Base-by-base conservation (phyloP, 2,113 vertebrate genomes). In the Progne subis region DNA sequence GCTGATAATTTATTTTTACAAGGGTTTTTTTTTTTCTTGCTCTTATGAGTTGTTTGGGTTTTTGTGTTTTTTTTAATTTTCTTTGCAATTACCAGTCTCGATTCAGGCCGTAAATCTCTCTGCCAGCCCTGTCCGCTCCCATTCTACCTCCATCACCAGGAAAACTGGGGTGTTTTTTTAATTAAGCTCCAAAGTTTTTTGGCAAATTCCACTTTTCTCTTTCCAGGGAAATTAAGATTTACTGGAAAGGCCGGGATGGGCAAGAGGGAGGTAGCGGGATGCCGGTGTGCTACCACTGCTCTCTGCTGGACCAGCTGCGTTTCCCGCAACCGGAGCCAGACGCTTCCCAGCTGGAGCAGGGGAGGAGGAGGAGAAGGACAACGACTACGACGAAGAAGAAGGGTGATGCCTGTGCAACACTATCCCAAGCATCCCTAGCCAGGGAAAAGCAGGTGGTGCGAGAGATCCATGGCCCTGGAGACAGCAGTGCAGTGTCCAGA, bases 1-100 rank as follows among this genome's bases (percentile, higher is more conserved):
- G 77, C 79, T 88, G 70, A 91, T 44, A 9, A 82, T 78, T 90
- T 94, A 95, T 92, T 94, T 92, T 57, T 61, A 93, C 75, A 87
- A 80, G 65, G 44, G 31, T 1, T 37, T 37, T 37, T 37, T 37
- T 37, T 64, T 49, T 43, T 74, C 75, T 49, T 63, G 53, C 72
- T 92, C 39, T 92, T 72, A 80, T 37, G 37, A 9, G 8, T 37
- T 37, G 37, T 37, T 37, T 37, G 37, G 37, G 8, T 37, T 37
- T 37, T 37, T 37, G 37, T 37, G 1, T 7, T 31, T 21, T 49
- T 69, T 67, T 14, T n/a, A 9, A 37, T 87, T 84, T 92, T 43
- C 32, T 86, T 89, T 93, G 67, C 90, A 49, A 25, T 77, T 50
- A 49, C 82, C 71, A 43, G 53, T 63, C 63, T 56, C 26, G 9